Evolutionary conservation across 1,140 invertebrate species (phyloP), one percentile per base, ranked within the genome.

Genomic region (Drosophila leontia): DNA sequence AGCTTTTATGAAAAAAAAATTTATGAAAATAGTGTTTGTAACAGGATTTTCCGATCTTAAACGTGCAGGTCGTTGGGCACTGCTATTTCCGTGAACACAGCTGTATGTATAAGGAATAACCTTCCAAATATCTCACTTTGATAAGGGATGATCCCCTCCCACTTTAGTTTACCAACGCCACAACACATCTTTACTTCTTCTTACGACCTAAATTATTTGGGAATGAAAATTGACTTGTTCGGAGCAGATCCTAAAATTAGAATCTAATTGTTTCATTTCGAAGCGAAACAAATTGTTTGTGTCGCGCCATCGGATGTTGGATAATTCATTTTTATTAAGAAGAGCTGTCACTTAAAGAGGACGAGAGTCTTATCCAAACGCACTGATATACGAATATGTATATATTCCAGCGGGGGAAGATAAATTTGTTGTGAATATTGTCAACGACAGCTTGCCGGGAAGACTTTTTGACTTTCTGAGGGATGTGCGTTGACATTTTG

Each of bases 271-370:
- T 37, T 71, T 56, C 45, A 59, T 59, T 50, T 72, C 37, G 55
- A 48, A 50, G 29, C n/a, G 53, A 71, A 59, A 72, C 65, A 72
- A 71, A 72, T 72, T 72, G 53, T 42, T n/a, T 59, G 67, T 34
- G 69, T 72, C 53, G 67, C 67, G 51, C n/a, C 29, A 26, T 71
- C 42, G 68, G 69, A 72, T 72, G 69, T 59, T 51, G 45, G 67
- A 72, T 72, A 72, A 72, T 72, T 72, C 67, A 72, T 72, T 72
- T 72, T 72, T 72, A 72, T 72, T 72, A 71, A 51, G 69, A 59
- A 50, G 32, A 60, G 67, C 69, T 72, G 69, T 72, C 69, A 72
- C 50, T 59, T 59, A 72, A 72, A 60, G 67, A 48, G 69, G 37
- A 57, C 69, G 34, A 37, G 34, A 71, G 44, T 11, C 42, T 70